A percentile compares a stretch with the other conserved stretches of the same genome.
These are phyloP conservation scores for Pseudomugil tenellus DNA, from an alignment of 2,797 vertebrate genomes.

Conservation along the genomic window DNA sequence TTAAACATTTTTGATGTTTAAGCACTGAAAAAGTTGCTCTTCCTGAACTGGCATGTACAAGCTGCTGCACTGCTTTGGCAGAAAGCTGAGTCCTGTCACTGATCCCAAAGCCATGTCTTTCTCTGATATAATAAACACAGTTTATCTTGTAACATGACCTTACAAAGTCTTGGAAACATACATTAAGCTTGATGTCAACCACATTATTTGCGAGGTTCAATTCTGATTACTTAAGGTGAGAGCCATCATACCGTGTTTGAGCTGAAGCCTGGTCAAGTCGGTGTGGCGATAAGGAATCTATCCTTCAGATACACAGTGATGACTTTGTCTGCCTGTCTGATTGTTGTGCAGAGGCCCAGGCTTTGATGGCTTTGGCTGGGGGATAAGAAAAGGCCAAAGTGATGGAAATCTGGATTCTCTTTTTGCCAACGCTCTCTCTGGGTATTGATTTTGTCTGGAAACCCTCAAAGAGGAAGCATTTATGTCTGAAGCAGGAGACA, in stretches of 20 bases:
- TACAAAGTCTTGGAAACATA: constrained; percentile 10
- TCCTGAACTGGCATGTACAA: not conserved
- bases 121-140: not conserved
- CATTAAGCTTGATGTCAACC: constrained; percentile 23
- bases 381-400: constrained; percentile 75
- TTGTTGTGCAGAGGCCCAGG: constrained; percentile 50
- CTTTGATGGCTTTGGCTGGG: constrained; percentile 73
- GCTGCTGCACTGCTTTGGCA: not conserved
- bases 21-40: not conserved
- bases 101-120: not conserved
- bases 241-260: constrained; percentile 50
- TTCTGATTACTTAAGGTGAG: constrained; percentile 38
- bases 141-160: constrained; percentile 9
- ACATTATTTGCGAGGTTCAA: constrained; percentile 24
- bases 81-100: not conserved
- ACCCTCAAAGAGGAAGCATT: constrained; percentile 75
- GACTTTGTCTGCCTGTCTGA: constrained; percentile 71
- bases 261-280: constrained; percentile 38
- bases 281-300: constrained; percentile 61
- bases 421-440: constrained; percentile 71
- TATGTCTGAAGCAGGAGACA: constrained; percentile 66
- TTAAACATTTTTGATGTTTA: not conserved
- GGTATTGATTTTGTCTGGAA: constrained; percentile 84
- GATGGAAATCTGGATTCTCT: constrained; percentile 76
- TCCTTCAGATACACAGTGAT: constrained; percentile 71